phyloP scores from a whole-genome alignment of 2,888 invertebrate genomes.

The Villa cingulata region DNA sequence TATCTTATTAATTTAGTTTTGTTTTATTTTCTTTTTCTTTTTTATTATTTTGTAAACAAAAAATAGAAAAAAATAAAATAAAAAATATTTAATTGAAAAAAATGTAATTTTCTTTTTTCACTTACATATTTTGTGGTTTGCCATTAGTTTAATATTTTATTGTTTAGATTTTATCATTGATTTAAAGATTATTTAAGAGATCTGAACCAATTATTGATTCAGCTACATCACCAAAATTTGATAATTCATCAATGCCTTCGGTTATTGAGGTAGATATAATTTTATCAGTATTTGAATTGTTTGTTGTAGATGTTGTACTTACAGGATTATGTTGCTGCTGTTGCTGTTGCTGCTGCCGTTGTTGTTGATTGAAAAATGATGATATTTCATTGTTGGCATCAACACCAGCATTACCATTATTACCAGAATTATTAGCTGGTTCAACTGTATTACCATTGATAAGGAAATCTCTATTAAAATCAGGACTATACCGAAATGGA shows the following conservation, averaged over 20 bases:
- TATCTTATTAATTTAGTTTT: too few relatives aligned
- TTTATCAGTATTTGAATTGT: constrained; percentile 1
- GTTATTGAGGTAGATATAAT: constrained; percentile 6
- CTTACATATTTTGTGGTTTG: too few relatives aligned
- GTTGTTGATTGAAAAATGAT: constrained; percentile 2
- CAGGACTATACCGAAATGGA: constrained; percentile 45
- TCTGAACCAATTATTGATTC: constrained; percentile 32
- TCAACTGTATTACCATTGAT: constrained; percentile 49
- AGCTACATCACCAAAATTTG: constrained; percentile 22
- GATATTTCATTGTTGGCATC: neutral
- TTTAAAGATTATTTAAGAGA: constrained; percentile 31
- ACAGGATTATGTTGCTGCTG: neutral
- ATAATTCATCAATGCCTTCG: constrained; percentile 14
- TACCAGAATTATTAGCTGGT: constrained; percentile 13
- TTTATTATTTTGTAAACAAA: too few relatives aligned
- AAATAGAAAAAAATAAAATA: too few relatives aligned
- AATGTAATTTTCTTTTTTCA: too few relatives aligned
- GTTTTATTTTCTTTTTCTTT: too few relatives aligned
- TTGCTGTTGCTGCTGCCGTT: constrained; percentile 1
- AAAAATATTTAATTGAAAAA: too few relatives aligned
- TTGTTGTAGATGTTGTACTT: neutral
- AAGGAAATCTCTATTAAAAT: constrained; percentile 40
- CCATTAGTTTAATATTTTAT: too few relatives aligned
- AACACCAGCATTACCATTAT: neutral
- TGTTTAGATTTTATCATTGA: too few relatives aligned